Conservation (phyloP, 2,113 vertebrate species). For the Notechis scutatus region DNA sequence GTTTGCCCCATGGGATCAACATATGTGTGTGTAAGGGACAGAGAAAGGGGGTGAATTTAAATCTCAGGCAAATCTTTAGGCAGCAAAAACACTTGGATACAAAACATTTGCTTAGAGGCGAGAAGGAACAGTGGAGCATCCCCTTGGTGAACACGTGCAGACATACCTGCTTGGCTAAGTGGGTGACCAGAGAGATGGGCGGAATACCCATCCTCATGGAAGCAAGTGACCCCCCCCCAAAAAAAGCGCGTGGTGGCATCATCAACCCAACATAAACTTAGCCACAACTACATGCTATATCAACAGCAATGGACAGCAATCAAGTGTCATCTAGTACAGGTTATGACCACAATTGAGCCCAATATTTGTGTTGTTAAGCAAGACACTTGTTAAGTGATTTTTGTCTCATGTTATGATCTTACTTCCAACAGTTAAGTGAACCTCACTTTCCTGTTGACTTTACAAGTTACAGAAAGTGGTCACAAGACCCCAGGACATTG, state of each 20-base stretch:
- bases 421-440: neutral
- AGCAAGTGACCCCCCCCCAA: neutral
- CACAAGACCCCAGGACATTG: neutral
- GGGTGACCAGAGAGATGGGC: neutral
- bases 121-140: neutral
- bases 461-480: neutral
- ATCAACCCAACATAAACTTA: neutral
- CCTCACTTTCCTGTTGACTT: neutral
- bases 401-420: neutral
- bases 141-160: neutral
- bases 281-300: neutral
- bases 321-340: neutral
- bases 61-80: neutral
- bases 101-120: neutral
- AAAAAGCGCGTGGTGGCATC: neutral
- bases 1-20: conserved; percentile 7
- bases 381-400: neutral
- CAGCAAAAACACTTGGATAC: neutral
- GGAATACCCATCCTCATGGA: neutral
- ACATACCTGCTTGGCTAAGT: neutral
- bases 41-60: neutral
- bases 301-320: neutral
- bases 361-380: neutral
- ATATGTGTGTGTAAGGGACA: conserved; percentile 28
- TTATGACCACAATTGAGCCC: neutral